Evolutionary conservation across 1,140 invertebrate genomes (phyloP).

Genomic region (Pinna nobilis): DNA sequence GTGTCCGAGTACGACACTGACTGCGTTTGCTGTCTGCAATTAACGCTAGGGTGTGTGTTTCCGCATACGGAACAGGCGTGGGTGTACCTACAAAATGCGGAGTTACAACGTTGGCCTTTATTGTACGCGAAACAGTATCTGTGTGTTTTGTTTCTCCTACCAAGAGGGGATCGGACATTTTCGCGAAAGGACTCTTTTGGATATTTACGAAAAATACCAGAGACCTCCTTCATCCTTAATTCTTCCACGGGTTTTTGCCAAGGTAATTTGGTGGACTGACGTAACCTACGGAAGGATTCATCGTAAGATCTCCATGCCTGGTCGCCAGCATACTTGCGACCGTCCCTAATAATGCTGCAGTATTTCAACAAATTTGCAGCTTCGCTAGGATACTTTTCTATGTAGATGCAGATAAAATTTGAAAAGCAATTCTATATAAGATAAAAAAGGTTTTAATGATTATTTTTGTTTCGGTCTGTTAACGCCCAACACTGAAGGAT

Average conservation of each 20-base stretch:
- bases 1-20: background rate
- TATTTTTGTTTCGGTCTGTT: no score
- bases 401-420: slow-evolving; percentile 15
- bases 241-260: slow-evolving; percentile 22
- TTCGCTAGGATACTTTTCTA: slow-evolving; percentile 16
- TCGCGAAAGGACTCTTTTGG: background rate
- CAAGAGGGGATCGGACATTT: background rate
- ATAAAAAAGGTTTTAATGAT: no score
- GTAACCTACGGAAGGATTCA: slow-evolving; percentile 12
- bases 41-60: background rate
- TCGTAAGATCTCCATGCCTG: slow-evolving; percentile 6
- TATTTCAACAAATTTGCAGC: slow-evolving; percentile 33
- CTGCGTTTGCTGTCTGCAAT: background rate
- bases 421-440: no score
- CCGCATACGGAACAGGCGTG: background rate
- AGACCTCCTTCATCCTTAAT: background rate
- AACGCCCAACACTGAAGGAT: no score
- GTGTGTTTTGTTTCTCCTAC: background rate
- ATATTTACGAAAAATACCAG: background rate
- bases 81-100: background rate
- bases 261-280: background rate
- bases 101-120: background rate
- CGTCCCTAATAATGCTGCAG: slow-evolving; percentile 3
- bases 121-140: slow-evolving; percentile 13
- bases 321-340: background rate